Conservation (phyloP, 2,888 invertebrate genomes). For the Tenthredo scrophulariae region DNA sequence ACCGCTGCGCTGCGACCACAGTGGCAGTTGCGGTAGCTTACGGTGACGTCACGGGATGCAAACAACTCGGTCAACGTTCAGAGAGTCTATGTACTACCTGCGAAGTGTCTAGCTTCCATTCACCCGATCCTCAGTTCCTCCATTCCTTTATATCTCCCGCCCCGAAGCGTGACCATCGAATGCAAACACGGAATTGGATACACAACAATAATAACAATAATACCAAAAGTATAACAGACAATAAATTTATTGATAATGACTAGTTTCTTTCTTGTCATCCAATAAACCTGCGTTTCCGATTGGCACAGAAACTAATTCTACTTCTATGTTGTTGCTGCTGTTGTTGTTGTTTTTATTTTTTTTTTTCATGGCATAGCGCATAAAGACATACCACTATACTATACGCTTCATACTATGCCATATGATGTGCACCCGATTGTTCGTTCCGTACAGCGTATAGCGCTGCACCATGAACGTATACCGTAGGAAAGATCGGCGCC, state of each 20-base stretch:
- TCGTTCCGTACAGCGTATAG: background rate
- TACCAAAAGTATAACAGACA: too few relatives aligned
- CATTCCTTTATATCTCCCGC: too few relatives aligned
- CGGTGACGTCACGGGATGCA: conserved; percentile 24
- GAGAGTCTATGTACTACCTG: background rate
- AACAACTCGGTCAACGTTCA: background rate
- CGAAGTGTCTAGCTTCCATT: background rate
- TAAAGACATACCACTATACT: background rate
- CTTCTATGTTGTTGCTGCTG: too few relatives aligned
- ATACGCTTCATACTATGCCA: background rate
- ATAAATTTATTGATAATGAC: background rate
- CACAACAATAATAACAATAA: background rate
- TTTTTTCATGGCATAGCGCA: background rate
- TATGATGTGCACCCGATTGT: background rate
- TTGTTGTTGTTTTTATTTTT: too few relatives aligned
- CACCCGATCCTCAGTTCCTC: background rate
- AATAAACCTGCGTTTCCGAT: too few relatives aligned
- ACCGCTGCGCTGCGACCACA: background rate
- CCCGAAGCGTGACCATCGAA: too few relatives aligned
- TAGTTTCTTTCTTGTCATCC: too few relatives aligned
- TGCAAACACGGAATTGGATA: too few relatives aligned
- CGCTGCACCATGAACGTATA: background rate
- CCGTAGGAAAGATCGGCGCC: conserved; percentile 70
- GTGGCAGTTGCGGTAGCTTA: background rate
- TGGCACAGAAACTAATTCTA: too few relatives aligned